These are phyloP conservation scores for Uloborus diversus DNA, from an alignment of 1,140 invertebrate species.

Conservation along the genomic window DNA sequence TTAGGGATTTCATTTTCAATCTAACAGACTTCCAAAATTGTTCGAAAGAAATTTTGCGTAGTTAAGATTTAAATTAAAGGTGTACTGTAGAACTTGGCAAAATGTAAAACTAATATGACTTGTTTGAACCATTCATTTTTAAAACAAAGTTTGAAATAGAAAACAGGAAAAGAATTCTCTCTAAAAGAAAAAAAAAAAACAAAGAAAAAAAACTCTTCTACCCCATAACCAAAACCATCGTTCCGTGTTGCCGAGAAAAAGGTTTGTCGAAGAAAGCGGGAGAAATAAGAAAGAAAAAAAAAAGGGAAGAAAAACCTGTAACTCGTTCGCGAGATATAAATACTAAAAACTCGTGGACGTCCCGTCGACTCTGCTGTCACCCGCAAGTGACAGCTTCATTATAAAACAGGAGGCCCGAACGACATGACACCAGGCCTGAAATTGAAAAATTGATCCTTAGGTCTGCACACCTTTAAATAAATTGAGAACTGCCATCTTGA, in stretches of 20 bases:
- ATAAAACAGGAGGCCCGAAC: conserved; percentile 14
- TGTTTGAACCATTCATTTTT: too few species aligned
- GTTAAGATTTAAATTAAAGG: too few species aligned
- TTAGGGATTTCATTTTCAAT: too few species aligned
- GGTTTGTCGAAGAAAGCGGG: too few species aligned
- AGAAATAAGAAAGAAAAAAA: too few species aligned
- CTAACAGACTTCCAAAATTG: too few species aligned
- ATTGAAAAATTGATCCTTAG: conserved; percentile 51
- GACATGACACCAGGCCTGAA: conserved; percentile 36
- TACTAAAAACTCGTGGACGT: neutral
- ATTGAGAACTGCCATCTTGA: too few species aligned
- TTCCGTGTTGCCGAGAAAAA: neutral
- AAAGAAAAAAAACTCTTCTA: neutral
- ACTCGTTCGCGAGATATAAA: neutral
- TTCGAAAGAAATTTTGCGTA: too few species aligned
- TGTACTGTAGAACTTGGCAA: too few species aligned
- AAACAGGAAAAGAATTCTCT: neutral
- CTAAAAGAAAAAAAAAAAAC: neutral
- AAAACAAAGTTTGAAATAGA: too few species aligned
- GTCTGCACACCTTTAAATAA: conserved; percentile 43
- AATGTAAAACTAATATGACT: too few species aligned
- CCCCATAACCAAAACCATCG: neutral
- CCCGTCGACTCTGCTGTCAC: conserved; percentile 18
- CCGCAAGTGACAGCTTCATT: conserved; percentile 36
- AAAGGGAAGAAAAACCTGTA: too few species aligned